These are phyloP conservation scores for Cheumatopsyche charites DNA, from an alignment of 1,140 invertebrate genomes.

Conservation along the genomic window DNA sequence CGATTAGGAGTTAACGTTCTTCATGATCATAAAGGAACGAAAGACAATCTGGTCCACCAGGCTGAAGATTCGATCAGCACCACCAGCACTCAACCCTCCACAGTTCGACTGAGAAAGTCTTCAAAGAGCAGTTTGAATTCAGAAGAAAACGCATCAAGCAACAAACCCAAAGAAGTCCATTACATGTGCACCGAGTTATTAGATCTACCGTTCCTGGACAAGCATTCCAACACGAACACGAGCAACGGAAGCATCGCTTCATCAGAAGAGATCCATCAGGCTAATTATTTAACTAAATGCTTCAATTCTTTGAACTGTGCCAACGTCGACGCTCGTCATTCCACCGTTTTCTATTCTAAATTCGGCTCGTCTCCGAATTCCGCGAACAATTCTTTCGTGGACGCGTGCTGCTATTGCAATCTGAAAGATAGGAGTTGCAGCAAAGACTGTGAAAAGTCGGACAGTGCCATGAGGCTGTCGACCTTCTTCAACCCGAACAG, in stretches of 20 bases:
- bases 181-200: slow-evolving; percentile 60
- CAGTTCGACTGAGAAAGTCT: slow-evolving; percentile 12
- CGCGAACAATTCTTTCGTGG: slow-evolving; percentile 39
- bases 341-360: slow-evolving; percentile 56
- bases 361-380: slow-evolving; percentile 51
- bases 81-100: slow-evolving; percentile 31
- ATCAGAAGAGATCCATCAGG: slow-evolving; percentile 26
- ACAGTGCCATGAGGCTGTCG: slow-evolving; percentile 27
- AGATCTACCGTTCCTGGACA: slow-evolving; percentile 50
- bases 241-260: slow-evolving; percentile 43
- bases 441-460: background rate
- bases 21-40: slow-evolving; percentile 21
- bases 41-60: background rate
- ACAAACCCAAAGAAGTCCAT: slow-evolving; percentile 56
- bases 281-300: slow-evolving; percentile 58
- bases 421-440: slow-evolving; percentile 5
- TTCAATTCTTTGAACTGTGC: slow-evolving; percentile 63
- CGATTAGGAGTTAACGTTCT: slow-evolving; percentile 38
- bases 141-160: slow-evolving; percentile 10
- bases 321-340: slow-evolving; percentile 49
- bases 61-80: slow-evolving; percentile 35
- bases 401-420: slow-evolving; percentile 51
- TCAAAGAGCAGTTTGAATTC: slow-evolving; percentile 10
- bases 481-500: slow-evolving; percentile 43
- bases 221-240: slow-evolving; percentile 31